phyloP scores from a whole-genome alignment of 2,797 vertebrate species.

The Ispidina lecontei region DNA sequence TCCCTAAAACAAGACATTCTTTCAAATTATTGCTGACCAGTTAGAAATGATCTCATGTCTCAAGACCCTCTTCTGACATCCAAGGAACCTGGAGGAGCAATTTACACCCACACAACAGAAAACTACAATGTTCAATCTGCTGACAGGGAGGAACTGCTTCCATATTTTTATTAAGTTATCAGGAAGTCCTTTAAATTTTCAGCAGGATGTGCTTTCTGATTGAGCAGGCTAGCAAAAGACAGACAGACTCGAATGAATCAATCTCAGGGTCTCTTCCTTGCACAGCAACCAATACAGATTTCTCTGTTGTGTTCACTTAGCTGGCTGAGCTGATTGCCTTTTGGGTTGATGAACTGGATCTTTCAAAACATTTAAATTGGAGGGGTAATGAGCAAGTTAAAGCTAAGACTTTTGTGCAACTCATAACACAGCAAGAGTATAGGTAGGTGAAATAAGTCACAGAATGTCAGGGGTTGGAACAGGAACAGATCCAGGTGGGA shows the following conservation, averaged over 20 bases:
- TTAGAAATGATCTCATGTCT: not conserved
- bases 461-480: too few relatives aligned
- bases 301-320: constrained; percentile 37
- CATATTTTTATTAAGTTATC: constrained; percentile 41
- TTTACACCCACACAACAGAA: not conserved
- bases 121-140: not conserved
- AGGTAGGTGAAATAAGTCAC: not conserved
- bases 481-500: too few relatives aligned
- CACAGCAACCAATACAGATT: not conserved
- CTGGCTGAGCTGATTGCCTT: constrained; percentile 46
- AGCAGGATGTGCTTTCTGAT: constrained; percentile 40
- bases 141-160: constrained; percentile 3
- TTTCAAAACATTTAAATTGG: constrained; percentile 50
- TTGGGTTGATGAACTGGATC: constrained; percentile 44
- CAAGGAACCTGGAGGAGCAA: not conserved
- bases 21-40: not conserved
- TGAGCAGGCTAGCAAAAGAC: constrained; percentile 30
- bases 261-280: constrained; percentile 29
- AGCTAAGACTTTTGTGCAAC: not conserved
- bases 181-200: constrained; percentile 50
- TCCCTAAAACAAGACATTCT: not conserved
- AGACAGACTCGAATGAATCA: constrained; percentile 33
- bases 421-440: not conserved
- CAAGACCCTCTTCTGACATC: not conserved
- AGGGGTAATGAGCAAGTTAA: constrained; percentile 19